phyloP scores from a whole-genome alignment of 2,888 invertebrate species.

The Orthosia incerta region DNA sequence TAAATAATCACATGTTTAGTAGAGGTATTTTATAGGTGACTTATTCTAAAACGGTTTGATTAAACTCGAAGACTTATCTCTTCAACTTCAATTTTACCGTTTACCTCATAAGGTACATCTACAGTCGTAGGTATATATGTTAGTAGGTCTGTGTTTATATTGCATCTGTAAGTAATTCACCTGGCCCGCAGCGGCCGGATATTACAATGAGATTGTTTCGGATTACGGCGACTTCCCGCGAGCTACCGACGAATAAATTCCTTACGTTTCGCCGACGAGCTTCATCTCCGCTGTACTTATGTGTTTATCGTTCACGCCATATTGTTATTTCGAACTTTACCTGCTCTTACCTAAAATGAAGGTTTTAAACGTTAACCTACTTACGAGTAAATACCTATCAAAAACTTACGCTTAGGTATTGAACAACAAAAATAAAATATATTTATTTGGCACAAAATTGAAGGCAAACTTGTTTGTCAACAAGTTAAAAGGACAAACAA shows the following conservation, averaged over 20 bases:
- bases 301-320: background rate
- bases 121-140: background rate
- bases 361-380: too few relatives aligned
- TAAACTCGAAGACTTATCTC: too few relatives aligned
- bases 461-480: too few relatives aligned
- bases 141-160: slow-evolving; percentile 5
- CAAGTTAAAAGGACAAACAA: too few relatives aligned
- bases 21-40: too few relatives aligned
- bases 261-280: slow-evolving; percentile 1
- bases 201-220: slow-evolving; percentile 57
- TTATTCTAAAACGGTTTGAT: too few relatives aligned
- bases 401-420: background rate
- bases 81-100: too few relatives aligned
- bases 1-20: too few relatives aligned
- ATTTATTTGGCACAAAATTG: too few relatives aligned
- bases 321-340: background rate
- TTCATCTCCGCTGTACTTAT: slow-evolving; percentile 27
- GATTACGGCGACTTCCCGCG: slow-evolving; percentile 37
- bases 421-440: too few relatives aligned
- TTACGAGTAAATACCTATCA: background rate
- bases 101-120: background rate
- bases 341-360: too few relatives aligned
- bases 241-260: slow-evolving; percentile 26
- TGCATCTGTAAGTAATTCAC: slow-evolving; percentile 22
- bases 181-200: slow-evolving; percentile 42